Evolutionary conservation across 2,797 vertebrate genomes (phyloP).

Genomic region (Ataeniobius toweri): DNA sequence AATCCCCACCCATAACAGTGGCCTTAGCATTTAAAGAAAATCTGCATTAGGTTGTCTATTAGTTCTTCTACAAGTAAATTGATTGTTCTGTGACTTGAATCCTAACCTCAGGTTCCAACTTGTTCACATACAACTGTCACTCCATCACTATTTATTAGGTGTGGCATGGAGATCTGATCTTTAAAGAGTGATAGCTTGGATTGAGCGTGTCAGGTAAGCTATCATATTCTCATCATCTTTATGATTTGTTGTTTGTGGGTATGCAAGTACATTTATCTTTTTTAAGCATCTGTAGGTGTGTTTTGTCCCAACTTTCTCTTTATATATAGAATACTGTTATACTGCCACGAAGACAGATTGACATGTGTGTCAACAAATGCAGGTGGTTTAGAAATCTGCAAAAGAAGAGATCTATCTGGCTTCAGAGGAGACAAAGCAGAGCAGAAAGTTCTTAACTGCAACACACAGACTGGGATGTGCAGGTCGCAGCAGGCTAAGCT

Average conservation of each 20-base stretch:
- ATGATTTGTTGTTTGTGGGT: slow-evolving; percentile 38
- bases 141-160: slow-evolving; percentile 42
- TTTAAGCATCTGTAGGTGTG: background rate
- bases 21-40: background rate
- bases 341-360: slow-evolving; percentile 23
- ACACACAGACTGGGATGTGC: slow-evolving; percentile 17
- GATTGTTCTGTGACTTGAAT: slow-evolving; percentile 9
- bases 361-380: slow-evolving; percentile 7
- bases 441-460: slow-evolving; percentile 8
- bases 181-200: slow-evolving; percentile 46
- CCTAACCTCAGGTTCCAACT: slow-evolving; percentile 40
- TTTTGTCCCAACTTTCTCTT: background rate
- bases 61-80: background rate
- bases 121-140: slow-evolving; percentile 39
- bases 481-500: slow-evolving; percentile 55
- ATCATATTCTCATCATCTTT: slow-evolving; percentile 31
- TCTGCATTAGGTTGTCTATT: background rate
- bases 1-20: too few species aligned
- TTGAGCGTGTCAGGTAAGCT: slow-evolving; percentile 31
- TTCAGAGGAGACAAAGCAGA: slow-evolving; percentile 21
- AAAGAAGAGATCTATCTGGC: slow-evolving; percentile 26
- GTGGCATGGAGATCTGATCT: slow-evolving; percentile 45
- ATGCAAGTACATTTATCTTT: slow-evolving; percentile 1
- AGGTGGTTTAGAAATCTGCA: slow-evolving; percentile 25
- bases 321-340: background rate